Evolutionary conservation across 2,888 invertebrate genomes (phyloP), one percentile per base, ranked within the genome.

Genomic region (Biston stratarius): DNA sequence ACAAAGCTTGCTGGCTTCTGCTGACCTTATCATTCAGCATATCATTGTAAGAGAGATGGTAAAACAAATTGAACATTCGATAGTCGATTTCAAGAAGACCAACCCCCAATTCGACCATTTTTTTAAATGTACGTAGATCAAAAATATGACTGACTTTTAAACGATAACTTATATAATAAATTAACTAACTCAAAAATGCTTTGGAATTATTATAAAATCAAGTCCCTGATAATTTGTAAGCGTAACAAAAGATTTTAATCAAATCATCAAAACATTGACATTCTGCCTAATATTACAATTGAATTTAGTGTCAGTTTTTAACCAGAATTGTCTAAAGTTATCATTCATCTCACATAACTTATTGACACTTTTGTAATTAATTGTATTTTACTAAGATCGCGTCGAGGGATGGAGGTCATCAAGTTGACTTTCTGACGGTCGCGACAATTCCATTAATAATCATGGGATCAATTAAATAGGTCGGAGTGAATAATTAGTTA

Each of bases 321-420:
- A 51, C 0, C 12, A 6, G 12, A 49, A 34, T 34, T 51, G 14
- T 15, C 8, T 3, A 3, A 5, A 34, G 9, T 34, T 36, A 36
- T 15, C 1, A 34, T 10, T 5, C 5, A 34, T 15, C 12, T 12
- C 34, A 2, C 52, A 38, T 14, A 15, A 52, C 38, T 5, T 12
- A 12, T 58, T 36, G 57, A 34, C 47, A 47, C 15, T 58, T 7
- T 44, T 56, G 33, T 44, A 33, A 56, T 44, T 44, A 33, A 56
- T 44, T 56, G 44, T 3, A 44, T n/a, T 15, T 44, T 44, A 56
- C 44, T 56, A 44, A 6, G 36, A 42, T 34, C 10, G 36, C 47
- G 45, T 55, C 33, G 42, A 12, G 15, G 55, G 33, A 12, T 24
- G 42, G 42, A 42, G 42, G 55, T 55, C 42, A 42, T 15, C 15